Conservation (phyloP, 1,140 invertebrate genomes). For the Drosophila sechellia region DNA sequence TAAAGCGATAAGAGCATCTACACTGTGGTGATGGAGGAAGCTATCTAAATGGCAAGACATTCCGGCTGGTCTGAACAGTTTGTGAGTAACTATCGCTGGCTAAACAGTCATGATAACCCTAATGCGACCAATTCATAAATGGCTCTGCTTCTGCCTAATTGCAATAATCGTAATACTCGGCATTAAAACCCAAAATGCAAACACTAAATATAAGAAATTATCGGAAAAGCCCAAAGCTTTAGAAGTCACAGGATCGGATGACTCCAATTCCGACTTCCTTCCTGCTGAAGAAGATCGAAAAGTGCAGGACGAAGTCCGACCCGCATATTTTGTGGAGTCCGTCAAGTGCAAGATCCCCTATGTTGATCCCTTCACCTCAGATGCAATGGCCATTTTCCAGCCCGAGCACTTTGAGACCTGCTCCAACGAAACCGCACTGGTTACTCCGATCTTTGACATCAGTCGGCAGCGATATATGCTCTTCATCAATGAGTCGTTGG, state of each 20-base stretch:
- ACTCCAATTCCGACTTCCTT: not conserved
- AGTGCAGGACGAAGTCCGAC: not conserved
- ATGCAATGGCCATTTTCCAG: conserved; percentile 33
- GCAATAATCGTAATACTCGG: conserved; percentile 11
- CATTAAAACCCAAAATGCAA: not conserved
- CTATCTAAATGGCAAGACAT: not conserved
- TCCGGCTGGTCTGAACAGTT: not conserved
- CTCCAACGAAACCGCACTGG: conserved; percentile 53
- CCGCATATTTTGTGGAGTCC: conserved; percentile 45
- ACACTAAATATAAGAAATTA: not conserved
- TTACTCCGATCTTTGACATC: conserved; percentile 52
- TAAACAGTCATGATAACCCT: conserved; percentile 5
- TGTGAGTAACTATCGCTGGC: not conserved
- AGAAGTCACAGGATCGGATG: not conserved
- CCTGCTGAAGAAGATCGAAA: not conserved
- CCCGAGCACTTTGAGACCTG: conserved; percentile 47
- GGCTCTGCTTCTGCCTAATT: conserved; percentile 6
- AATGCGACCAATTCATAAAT: conserved; percentile 11
- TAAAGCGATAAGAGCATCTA: no score
- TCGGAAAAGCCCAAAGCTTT: not conserved
- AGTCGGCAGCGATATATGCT: conserved; percentile 46
- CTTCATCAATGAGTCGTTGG: conserved; percentile 47
- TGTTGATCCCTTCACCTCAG: conserved; percentile 53
- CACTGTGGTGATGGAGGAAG: no score
- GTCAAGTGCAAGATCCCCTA: conserved; percentile 58